phyloP scores from a whole-genome alignment of 2,113 vertebrate species.

The Syngnathoides biaculeatus region DNA sequence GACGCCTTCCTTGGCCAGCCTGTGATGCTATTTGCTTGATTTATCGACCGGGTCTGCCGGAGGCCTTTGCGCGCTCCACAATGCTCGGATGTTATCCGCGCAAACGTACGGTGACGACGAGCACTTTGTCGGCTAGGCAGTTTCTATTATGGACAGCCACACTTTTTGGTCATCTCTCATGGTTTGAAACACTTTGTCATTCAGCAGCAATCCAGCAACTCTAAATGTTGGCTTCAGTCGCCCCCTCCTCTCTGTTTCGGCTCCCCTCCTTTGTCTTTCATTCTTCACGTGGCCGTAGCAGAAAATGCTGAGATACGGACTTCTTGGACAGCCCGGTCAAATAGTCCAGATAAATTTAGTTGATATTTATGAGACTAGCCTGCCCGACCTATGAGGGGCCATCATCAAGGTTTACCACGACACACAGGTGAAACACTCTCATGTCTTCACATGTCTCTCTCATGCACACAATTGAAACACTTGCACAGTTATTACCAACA shows the following conservation, averaged over 20 bases:
- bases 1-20: constrained; percentile 70
- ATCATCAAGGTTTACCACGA: not conserved
- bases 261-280: not conserved
- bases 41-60: constrained; percentile 63
- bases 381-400: not conserved
- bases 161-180: constrained; percentile 28
- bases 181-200: constrained; percentile 51
- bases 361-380: constrained; percentile 16
- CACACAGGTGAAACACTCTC: not conserved
- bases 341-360: constrained; percentile 17
- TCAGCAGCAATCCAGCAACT: constrained; percentile 50
- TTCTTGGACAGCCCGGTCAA: constrained; percentile 5
- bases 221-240: constrained; percentile 50
- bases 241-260: constrained; percentile 24
- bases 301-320: constrained; percentile 18
- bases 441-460: not conserved
- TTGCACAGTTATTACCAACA: not conserved
- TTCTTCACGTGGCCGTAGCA: constrained; percentile 1
- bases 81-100: constrained; percentile 60
- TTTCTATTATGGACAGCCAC: constrained; percentile 55
- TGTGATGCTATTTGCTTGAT: constrained; percentile 76
- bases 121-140: constrained; percentile 52
- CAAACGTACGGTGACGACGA: constrained; percentile 61
- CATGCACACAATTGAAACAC: not conserved
- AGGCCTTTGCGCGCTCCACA: constrained; percentile 38